Evolutionary conservation across 2,113 vertebrate genomes (phyloP), one percentile per base, ranked within the genome.

Genomic region (Forbesichthys agassizii): DNA sequence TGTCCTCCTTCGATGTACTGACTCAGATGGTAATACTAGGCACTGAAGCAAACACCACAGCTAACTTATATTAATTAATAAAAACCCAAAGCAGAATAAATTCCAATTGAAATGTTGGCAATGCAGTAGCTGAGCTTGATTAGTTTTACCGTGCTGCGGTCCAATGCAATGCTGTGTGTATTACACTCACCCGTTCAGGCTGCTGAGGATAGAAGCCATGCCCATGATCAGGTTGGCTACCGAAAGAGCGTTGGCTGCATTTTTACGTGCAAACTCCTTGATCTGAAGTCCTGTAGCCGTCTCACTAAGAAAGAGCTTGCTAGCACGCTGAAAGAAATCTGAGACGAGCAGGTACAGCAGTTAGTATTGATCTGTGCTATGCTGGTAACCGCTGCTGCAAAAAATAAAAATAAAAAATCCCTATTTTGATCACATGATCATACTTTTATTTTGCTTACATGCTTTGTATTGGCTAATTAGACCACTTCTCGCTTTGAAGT

Each of bases 141-240:
- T 14, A 14, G 33, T 16, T 33, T 65, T 27, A 27, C 27, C 2
- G 27, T 27, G 27, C 27, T 27, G 27, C 2, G 36, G 36, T 2
- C 27, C 27, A 49, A 10, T 11, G 11, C 27, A 49, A 10, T 11
- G 11, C 11, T 52, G 49, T 52, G 49, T 52, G 49, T 11, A 14
- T 52, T 48, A 7, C 47, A 80, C 94, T 79, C 81, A 95, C 96
- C 95, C 94, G 18, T 92, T 94, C 18, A 98, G 88, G 69, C 90
- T 96, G 92, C 95, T 93, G 80, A 95, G 94, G 69, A 98, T 87
- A 76, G 96, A 98, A 58, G 91, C 88, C 79, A 98, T 93, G 52
- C 96, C 97, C 71, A 94, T 92, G 65, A 96, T 75, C 79, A 97
- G 90, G 87, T 98, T 98, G 77, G 92, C 89, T 71, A 98, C 55